Base-by-base conservation (phyloP, 2,888 invertebrate genomes). In the Xylota segnis region DNA sequence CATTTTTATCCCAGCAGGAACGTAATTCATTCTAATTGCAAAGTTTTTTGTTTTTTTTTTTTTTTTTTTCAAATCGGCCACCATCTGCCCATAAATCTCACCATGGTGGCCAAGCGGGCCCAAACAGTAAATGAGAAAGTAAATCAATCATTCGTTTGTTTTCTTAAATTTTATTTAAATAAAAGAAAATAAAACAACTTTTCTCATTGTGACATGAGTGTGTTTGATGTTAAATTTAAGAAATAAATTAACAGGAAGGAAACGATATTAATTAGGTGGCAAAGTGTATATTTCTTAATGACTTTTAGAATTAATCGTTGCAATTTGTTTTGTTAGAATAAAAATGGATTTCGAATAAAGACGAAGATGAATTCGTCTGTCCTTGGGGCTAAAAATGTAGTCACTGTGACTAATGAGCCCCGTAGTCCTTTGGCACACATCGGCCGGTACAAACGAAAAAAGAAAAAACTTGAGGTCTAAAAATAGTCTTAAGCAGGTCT, bases 1-100 rank as follows among this genome's bases (percentile, higher is more conserved):
- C 40, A 74, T 74, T 74, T 61, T 54, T 52, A 74, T 74, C 63
- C 61, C 74, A 54, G 54, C 52, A 18, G 40, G 63, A 74, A 43
- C 52, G 32, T 43, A 54, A 23, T 45, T 54, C 43, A 63, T 43
- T 63, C 43, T 74, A 74, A 74, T 74, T 74, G 63, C 63, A 74
- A 63, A 63, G 63, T 74, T 63, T 32, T 63, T n/a, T 18, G 23
- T 37, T 18, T 52, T n/a, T 18, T 34, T 37, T 18, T 52, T 40
- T 23, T 23, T n/a, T 18, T 34, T 37, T 18, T 52, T 40, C 14
- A 54, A 74, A 74, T 52, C 29, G 14, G 16, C 32, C 71, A 16
- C 45, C 71, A 61, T 52, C 47, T 72, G 59, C 47, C 47, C 59
- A 61, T 72, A 72, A 72, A 72, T 59, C 50, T 37, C 50, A 12